These are phyloP conservation scores for Parascotia fuliginaria DNA, from an alignment of 2,888 invertebrate species.

Conservation along the genomic window DNA sequence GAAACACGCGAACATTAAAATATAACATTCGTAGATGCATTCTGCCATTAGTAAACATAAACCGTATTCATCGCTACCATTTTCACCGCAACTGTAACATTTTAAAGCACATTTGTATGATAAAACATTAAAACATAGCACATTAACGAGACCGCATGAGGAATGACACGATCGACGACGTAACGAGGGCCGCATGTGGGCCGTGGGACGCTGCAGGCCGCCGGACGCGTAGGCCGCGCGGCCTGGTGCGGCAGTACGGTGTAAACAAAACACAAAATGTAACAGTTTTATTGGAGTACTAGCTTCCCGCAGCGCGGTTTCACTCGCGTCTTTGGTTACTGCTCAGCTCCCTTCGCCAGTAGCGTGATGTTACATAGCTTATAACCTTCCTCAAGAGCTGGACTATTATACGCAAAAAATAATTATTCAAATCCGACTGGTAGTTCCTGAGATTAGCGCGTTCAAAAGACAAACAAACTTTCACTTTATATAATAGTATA, in stretches of 20 bases:
- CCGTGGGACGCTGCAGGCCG: slow-evolving; percentile 7
- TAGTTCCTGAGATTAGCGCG: no score
- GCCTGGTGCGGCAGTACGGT: slow-evolving; percentile 4
- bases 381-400: no score
- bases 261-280: slow-evolving; percentile 31
- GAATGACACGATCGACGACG: slow-evolving; percentile 27
- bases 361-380: no score
- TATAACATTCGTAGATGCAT: neutral
- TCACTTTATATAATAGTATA: no score
- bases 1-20: neutral
- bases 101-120: slow-evolving; percentile 29
- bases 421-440: no score
- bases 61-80: slow-evolving; percentile 11
- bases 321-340: no score
- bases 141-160: slow-evolving; percentile 31
- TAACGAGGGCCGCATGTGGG: slow-evolving; percentile 27
- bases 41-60: neutral
- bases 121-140: slow-evolving; percentile 33
- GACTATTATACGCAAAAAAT: no score
- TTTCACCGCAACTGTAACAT: slow-evolving; percentile 24
- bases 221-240: slow-evolving; percentile 3
- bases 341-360: no score
- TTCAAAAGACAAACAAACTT: no score
- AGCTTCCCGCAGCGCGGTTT: no score
- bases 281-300: slow-evolving; percentile 32